A percentile compares a stretch with the other conserved stretches of the same genome.
Conservation (phyloP, 2,888 invertebrate species). For the Stenichneumon culpator region DNA sequence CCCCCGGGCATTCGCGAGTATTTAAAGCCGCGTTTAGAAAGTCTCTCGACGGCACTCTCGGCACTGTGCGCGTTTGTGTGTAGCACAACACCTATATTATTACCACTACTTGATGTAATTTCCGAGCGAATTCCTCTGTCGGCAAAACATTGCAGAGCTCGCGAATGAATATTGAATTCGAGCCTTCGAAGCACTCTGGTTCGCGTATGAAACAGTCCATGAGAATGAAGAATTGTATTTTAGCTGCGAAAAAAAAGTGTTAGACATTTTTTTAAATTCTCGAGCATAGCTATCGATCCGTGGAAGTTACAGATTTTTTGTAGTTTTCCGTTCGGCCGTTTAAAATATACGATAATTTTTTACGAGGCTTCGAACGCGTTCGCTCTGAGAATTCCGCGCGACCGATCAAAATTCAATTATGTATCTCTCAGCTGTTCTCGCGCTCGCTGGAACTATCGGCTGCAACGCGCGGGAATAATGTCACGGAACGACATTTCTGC, state of each 20-base stretch:
- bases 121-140: conserved; percentile 44
- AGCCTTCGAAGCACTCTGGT: background rate
- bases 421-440: background rate
- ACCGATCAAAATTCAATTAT: conserved; percentile 20
- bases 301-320: background rate
- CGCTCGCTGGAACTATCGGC: background rate
- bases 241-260: background rate
- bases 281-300: background rate
- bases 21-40: conserved; percentile 63
- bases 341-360: background rate
- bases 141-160: conserved; percentile 8
- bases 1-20: conserved; percentile 59
- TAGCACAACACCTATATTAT: conserved; percentile 34
- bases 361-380: background rate
- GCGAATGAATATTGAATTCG: conserved; percentile 9
- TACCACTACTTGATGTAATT: conserved; percentile 41
- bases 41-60: conserved; percentile 35
- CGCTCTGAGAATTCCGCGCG: background rate
- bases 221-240: background rate
- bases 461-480: background rate
- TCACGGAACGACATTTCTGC: background rate
- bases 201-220: background rate
- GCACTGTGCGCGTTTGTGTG: conserved; percentile 8
- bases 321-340: background rate
- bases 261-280: background rate